A percentile compares a stretch with the other conserved stretches of the same genome.
Evolutionary conservation across 2,888 invertebrate genomes (phyloP).

Genomic region (Slavum lentiscoides): DNA sequence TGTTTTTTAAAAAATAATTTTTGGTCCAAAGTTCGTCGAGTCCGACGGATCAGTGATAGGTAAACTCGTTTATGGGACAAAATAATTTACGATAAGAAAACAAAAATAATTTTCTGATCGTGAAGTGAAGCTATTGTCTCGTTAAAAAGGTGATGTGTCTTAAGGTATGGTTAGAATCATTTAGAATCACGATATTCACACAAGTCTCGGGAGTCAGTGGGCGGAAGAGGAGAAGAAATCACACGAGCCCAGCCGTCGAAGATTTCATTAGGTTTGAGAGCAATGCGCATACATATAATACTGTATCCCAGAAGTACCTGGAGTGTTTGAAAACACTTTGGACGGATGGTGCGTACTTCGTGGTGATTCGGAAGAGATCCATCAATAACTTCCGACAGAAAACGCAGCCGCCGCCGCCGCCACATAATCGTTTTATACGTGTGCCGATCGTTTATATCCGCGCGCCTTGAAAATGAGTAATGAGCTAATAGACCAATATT

Average conservation of each 20-base stretch:
- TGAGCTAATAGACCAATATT: conserved; percentile 29
- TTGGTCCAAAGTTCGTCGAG: too few species aligned
- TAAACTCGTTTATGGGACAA: too few species aligned
- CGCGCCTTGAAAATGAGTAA: conserved; percentile 28
- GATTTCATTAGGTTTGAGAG: conserved; percentile 25
- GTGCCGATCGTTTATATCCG: conserved; percentile 42
- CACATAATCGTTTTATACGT: conserved; percentile 16
- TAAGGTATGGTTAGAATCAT: not conserved
- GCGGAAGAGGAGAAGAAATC: too few species aligned
- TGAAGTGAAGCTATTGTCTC: too few species aligned
- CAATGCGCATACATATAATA: not conserved
- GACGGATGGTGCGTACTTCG: not conserved
- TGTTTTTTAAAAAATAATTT: too few species aligned
- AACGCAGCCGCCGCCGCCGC: not conserved
- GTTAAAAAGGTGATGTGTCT: not conserved
- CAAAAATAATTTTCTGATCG: too few species aligned
- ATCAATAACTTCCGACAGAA: conserved; percentile 36
- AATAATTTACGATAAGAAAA: too few species aligned
- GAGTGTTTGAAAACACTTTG: conserved; percentile 7
- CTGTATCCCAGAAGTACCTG: not conserved
- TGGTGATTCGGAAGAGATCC: conserved; percentile 1
- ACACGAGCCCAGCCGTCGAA: not conserved
- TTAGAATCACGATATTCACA: conserved; percentile 14
- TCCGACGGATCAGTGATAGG: too few species aligned
- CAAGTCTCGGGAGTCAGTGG: not conserved